A percentile compares a stretch with the other conserved stretches of the same genome.
phyloP scores from a whole-genome alignment of 2,888 invertebrate genomes.

The Omphaloscelis lunosa region DNA sequence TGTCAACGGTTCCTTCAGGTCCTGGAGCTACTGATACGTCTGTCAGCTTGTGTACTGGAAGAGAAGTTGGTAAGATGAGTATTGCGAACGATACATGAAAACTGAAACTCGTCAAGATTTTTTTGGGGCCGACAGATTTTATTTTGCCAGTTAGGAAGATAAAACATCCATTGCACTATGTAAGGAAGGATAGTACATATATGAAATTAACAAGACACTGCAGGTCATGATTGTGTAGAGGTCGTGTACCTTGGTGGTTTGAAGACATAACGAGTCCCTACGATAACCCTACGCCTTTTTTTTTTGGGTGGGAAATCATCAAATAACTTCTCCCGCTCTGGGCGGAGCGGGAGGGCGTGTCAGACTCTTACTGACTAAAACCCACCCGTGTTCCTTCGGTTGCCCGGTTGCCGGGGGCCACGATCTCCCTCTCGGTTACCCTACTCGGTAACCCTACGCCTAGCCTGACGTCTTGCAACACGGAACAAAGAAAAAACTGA shows the following conservation, averaged over 20 bases:
- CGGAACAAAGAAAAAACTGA: not conserved
- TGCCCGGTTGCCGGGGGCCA: no score
- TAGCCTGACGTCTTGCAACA: not conserved
- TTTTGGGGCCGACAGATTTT: not conserved
- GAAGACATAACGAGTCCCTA: not conserved
- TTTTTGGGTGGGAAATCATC: no score
- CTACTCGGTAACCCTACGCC: no score
- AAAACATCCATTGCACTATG: not conserved
- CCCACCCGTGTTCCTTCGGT: no score
- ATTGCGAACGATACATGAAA: not conserved
- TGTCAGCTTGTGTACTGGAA: slow-evolving; percentile 84
- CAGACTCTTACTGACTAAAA: no score
- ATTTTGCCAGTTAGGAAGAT: not conserved
- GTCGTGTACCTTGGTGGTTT: no score
- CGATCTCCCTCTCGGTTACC: no score
- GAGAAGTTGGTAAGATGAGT: not conserved
- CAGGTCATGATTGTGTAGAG: not conserved
- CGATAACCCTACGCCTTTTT: no score
- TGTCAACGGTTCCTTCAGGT: slow-evolving; percentile 80
- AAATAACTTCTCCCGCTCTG: no score
- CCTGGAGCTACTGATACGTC: slow-evolving; percentile 77
- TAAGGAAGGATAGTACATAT: not conserved
- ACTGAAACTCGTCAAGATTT: not conserved
- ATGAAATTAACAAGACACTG: not conserved
- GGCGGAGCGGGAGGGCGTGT: no score